Evolutionary conservation across 2,113 vertebrate species (phyloP).

Genomic region (Sialia sialis): DNA sequence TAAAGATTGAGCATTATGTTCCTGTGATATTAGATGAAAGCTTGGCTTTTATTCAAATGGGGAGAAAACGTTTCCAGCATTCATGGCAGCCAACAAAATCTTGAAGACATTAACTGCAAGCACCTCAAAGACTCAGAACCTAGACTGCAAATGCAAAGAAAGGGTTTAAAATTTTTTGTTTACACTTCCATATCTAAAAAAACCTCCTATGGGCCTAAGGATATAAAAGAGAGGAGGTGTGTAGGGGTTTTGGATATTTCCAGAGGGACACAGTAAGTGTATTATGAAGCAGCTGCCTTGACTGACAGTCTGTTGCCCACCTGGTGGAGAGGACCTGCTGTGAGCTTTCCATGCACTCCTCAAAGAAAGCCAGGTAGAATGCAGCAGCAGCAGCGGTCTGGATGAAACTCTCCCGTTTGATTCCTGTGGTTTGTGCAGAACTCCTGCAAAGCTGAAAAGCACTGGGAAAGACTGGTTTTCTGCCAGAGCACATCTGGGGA

Average conservation of each 20-base stretch:
- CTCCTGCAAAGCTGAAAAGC: not conserved
- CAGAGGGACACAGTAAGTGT: not conserved
- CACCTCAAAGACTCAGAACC: not conserved
- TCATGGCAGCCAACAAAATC: not conserved
- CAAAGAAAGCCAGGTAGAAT: not conserved
- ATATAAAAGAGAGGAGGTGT: not conserved
- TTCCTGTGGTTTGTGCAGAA: not conserved
- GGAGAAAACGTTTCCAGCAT: not conserved
- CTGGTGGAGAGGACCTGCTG: not conserved
- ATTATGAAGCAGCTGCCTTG: not conserved
- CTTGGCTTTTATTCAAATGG: not conserved
- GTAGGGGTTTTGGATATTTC: fast-evolving
- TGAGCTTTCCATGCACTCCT: not conserved
- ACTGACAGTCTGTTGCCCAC: not conserved
- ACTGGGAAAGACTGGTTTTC: not conserved
- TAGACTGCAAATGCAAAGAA: not conserved
- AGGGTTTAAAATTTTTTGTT: not conserved
- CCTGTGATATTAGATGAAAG: not conserved
- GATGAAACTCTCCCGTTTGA: not conserved
- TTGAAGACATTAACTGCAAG: not conserved
- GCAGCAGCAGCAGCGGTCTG: not conserved
- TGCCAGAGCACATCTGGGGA: not conserved
- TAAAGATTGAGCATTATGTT: not conserved
- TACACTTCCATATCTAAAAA: not conserved
- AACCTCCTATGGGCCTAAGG: not conserved